phyloP scores from a whole-genome alignment of 23 tunicate species.

The Phallusia fumigata region DNA sequence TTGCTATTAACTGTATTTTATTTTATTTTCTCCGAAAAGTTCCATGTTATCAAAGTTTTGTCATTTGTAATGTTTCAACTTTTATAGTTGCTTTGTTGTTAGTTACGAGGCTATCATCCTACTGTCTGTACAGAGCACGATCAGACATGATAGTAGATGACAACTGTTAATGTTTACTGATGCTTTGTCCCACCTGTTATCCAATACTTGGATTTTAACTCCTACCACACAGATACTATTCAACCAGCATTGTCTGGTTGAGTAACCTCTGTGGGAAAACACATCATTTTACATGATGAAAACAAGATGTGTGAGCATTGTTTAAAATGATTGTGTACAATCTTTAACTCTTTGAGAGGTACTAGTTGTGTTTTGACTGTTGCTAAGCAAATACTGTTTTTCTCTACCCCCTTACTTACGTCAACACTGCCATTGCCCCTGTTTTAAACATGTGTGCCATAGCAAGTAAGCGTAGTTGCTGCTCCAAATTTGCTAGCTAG shows the following conservation, averaged over 20 bases:
- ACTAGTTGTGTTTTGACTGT: constrained; percentile 2
- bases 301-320: neutral
- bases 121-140: neutral
- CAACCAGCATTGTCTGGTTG: neutral
- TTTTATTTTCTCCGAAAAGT: neutral
- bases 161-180: neutral
- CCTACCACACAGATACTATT: neutral
- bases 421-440: constrained; percentile 5
- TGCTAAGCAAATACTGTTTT: neutral
- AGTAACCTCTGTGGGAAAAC: constrained; percentile 3
- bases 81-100: neutral
- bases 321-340: neutral
- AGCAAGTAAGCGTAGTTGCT: neutral
- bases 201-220: constrained; percentile 2
- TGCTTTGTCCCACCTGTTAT: constrained; percentile 2
- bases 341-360: neutral
- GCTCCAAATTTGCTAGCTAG: constrained; percentile 4
- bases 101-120: neutral
- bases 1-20: neutral
- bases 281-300: neutral
- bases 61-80: neutral
- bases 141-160: neutral
- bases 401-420: neutral
- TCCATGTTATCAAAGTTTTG: constrained; percentile 11
- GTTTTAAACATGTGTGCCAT: neutral